phyloP scores from a whole-genome alignment of 1,140 invertebrate genomes.

The Spodoptera frugiperda region DNA sequence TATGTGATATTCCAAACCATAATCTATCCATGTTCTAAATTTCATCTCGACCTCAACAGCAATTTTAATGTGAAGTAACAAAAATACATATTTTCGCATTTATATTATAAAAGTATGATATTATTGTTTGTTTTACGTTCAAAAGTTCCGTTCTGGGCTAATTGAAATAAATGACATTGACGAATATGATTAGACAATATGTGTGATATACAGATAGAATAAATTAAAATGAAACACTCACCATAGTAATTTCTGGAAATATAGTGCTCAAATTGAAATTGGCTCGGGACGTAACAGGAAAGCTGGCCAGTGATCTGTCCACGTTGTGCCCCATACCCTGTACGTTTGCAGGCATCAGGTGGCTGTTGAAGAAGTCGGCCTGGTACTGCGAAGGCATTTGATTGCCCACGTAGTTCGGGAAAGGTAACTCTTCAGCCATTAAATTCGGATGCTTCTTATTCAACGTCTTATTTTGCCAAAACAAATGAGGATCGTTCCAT shows the following conservation, averaged over 20 bases:
- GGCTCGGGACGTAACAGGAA: constrained; percentile 76
- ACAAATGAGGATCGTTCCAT: constrained; percentile 74
- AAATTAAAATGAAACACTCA: constrained; percentile 51
- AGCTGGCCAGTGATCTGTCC: constrained; percentile 70
- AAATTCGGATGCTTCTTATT: constrained; percentile 75
- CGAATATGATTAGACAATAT: too few relatives aligned
- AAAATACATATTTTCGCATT: too few relatives aligned
- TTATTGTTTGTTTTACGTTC: too few relatives aligned
- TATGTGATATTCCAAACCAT: too few relatives aligned
- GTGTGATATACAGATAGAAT: too few relatives aligned
- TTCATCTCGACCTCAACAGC: too few relatives aligned
- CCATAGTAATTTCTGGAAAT: constrained; percentile 84
- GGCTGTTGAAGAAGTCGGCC: constrained; percentile 78
- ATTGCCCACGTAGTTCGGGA: constrained; percentile 78
- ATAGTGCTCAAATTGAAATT: constrained; percentile 82
- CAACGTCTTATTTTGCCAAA: constrained; percentile 77
- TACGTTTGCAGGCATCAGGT: constrained; percentile 75
- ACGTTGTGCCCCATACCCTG: constrained; percentile 71
- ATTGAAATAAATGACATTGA: too few relatives aligned
- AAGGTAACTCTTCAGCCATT: constrained; percentile 75
- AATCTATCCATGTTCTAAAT: too few relatives aligned
- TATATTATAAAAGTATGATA: too few relatives aligned
- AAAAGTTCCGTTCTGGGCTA: too few relatives aligned
- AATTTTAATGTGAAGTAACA: too few relatives aligned
- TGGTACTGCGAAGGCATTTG: constrained; percentile 79